These are phyloP conservation scores for Leptobrachium leishanense DNA, from an alignment of 2,113 vertebrate genomes.

Conservation along the genomic window DNA sequence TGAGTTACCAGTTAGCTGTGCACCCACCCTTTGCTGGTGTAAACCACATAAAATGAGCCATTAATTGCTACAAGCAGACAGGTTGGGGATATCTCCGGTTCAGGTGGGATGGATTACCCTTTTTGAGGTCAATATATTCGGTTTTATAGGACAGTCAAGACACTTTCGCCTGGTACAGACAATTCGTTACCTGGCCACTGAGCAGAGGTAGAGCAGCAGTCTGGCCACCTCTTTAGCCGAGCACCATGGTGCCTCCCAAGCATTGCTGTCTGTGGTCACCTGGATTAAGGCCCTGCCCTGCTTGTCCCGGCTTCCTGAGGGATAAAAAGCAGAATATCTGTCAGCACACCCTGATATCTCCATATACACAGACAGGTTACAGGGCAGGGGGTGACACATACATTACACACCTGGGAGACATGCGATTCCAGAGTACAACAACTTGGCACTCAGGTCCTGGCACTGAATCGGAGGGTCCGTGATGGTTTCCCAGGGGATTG, in stretches of 20 bases:
- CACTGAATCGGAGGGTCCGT: constrained; percentile 56
- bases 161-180: too few species aligned
- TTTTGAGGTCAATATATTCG: too few species aligned
- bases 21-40: too few species aligned
- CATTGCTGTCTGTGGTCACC: constrained; percentile 69
- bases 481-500: constrained; percentile 33
- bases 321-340: not conserved
- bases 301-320: constrained; percentile 79
- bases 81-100: too few species aligned
- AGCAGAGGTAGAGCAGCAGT: constrained; percentile 77
- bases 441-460: constrained; percentile 63
- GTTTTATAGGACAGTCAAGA: too few species aligned
- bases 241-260: constrained; percentile 71
- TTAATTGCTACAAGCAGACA: too few species aligned
- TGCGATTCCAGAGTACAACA: constrained; percentile 73
- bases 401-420: constrained; percentile 79
- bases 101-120: not conserved
- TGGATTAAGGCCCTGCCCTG: constrained; percentile 77
- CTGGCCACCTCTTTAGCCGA: constrained; percentile 68
- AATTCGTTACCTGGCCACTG: constrained; percentile 76
- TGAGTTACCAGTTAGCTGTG: too few species aligned
- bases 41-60: too few species aligned
- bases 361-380: not conserved
- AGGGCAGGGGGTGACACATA: not conserved
- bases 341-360: too few species aligned